Base-by-base conservation (phyloP, 2,113 vertebrate genomes). In the Tupaia chinensis region DNA sequence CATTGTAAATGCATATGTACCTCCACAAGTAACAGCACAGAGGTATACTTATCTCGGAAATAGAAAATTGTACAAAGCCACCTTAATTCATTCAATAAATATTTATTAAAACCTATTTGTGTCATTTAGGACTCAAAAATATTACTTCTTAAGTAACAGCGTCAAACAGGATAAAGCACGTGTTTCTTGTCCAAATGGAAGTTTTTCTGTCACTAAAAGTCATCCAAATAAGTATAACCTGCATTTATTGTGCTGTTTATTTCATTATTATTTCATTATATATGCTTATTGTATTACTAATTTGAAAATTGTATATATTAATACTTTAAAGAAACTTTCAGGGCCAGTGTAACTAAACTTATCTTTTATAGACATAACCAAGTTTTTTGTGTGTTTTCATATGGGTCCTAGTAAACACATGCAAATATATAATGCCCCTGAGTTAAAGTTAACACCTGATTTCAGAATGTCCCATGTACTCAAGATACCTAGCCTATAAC, bases 381-480 rank as follows among this genome's bases (percentile, higher is more conserved):
- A 92, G 20, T 61, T 93, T 86, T 92, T 44, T 27, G 29, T 44
- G 81, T 82, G 87, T 94, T 79, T 88, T 94, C 61, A n/a, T 58
- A 63, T 6, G 32, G 53, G 5, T 65, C 68, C 27, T 25, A 63
- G 63, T 82, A 74, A 27, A 82, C 73, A 73, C 34, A 77, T 12
- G 68, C 34, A 93, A 88, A 85, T 12, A 88, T 7, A 89, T 54
- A 70, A 70, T 77, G 25, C 61, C 69, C 87, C 58, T 85, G 34
- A 90, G 77, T 70, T 86, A 29, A 66, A 90, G 32, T n/a, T 96
- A 53, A 94, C 20, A 92, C 6, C 54, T 90, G 61, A 66, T 70
- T 89, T 95, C 34, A 92, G 19, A 95, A 94, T 96, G 82, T 76
- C 27, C 72, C 72, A 53, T 7, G 77, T 68, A 83, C 25, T 94